Evolutionary conservation across 2,797 vertebrate genomes (phyloP).

Genomic region (Gadopsis bispinosus): DNA sequence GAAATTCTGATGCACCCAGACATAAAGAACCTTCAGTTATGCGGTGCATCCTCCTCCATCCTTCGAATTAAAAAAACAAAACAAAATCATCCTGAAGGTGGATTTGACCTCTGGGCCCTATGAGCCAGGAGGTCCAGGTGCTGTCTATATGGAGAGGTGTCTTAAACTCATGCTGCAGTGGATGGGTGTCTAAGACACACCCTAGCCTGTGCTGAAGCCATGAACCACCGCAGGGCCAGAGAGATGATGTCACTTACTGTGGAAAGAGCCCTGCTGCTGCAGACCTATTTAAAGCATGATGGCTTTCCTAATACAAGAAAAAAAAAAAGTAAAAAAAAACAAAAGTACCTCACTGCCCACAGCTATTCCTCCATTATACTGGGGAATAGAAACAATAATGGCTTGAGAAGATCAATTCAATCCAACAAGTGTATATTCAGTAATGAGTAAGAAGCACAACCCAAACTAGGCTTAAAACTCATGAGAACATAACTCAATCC

Average conservation of each 20-base stretch:
- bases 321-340: neutral
- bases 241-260: constrained; percentile 68
- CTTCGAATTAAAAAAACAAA: neutral
- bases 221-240: constrained; percentile 47
- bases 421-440: constrained; percentile 21
- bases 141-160: constrained; percentile 18
- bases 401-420: constrained; percentile 23
- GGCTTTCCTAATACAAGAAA: constrained; percentile 51
- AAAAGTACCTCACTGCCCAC: constrained; percentile 33
- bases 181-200: constrained; percentile 50
- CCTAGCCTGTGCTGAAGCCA: constrained; percentile 55
- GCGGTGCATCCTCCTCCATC: constrained; percentile 3
- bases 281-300: constrained; percentile 64
- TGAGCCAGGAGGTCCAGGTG: constrained; percentile 26
- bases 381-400: constrained; percentile 29
- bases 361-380: constrained; percentile 40
- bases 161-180: constrained; percentile 9
- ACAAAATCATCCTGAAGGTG: constrained; percentile 21
- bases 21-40: neutral
- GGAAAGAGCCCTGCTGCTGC: constrained; percentile 53
- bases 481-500: constrained; percentile 8
- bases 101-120: constrained; percentile 49
- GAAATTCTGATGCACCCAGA: constrained; percentile 13
- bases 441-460: constrained; percentile 18
- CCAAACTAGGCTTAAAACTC: constrained; percentile 1